These are phyloP conservation scores for Pseudopipra pipra DNA, from an alignment of 2,113 vertebrate species.

Conservation along the genomic window DNA sequence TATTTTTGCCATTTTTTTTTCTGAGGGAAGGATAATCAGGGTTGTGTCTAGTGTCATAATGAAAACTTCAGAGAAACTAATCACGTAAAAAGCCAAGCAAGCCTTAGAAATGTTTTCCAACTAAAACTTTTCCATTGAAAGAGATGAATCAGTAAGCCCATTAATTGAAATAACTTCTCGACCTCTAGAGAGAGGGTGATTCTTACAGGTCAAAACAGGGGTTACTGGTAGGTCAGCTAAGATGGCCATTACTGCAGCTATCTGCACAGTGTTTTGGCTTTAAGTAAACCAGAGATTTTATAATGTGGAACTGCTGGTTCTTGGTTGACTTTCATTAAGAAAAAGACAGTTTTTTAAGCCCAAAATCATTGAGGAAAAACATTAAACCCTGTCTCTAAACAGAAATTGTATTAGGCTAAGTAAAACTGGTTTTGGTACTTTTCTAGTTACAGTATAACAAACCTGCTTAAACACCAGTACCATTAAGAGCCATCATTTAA, in stretches of 20 bases:
- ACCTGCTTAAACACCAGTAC: neutral
- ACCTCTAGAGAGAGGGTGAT: conserved; percentile 24
- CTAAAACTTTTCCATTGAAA: neutral
- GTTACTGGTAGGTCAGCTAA: conserved; percentile 56
- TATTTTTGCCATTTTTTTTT: neutral
- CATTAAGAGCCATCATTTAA: neutral
- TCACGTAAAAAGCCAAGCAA: neutral
- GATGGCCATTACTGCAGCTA: conserved; percentile 25
- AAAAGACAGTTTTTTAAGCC: neutral
- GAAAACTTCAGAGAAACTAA: neutral
- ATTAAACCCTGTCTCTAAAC: neutral
- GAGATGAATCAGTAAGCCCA: neutral
- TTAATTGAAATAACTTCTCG: conserved; percentile 36
- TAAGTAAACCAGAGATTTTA: conserved; percentile 32
- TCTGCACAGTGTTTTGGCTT: conserved; percentile 42
- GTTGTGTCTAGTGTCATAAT: neutral
- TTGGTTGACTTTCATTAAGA: neutral
- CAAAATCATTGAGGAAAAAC: neutral
- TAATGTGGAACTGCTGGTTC: conserved; percentile 38
- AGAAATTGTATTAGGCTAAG: neutral
- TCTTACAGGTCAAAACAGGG: conserved; percentile 41
- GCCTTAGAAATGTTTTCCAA: neutral
- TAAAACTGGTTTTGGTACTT: neutral
- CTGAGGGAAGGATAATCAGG: neutral
- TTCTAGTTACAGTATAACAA: neutral